A percentile compares a stretch with the other conserved stretches of the same genome.
Evolutionary conservation across 2,797 vertebrate genomes (phyloP).

Genomic region (Coendou prehensilis): DNA sequence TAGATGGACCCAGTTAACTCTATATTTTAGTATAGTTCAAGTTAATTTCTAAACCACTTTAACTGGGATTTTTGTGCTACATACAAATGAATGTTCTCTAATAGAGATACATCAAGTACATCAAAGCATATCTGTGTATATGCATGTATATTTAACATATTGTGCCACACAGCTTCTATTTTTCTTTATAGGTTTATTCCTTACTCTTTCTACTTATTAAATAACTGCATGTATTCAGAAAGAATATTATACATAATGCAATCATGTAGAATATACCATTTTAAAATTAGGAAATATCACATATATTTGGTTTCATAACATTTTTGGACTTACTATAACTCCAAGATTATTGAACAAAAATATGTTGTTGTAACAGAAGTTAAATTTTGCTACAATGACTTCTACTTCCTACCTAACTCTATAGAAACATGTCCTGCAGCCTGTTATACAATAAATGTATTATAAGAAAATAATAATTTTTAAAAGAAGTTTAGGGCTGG

Average conservation of each 20-base stretch:
- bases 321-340: background rate
- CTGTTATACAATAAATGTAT: background rate
- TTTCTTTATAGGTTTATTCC: background rate
- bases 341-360: background rate
- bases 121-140: background rate
- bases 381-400: background rate
- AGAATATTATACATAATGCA: background rate
- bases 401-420: background rate
- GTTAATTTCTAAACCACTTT: background rate
- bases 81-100: background rate
- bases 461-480: background rate
- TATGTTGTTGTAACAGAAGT: background rate
- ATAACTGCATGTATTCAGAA: background rate
- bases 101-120: background rate
- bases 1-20: constrained; percentile 78
- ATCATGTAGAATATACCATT: background rate
- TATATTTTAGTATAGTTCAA: constrained; percentile 71
- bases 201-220: background rate
- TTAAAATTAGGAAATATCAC: background rate
- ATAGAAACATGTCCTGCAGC: background rate
- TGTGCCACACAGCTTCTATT: background rate
- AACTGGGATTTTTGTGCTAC: background rate
- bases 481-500: background rate
- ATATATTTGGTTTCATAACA: background rate
- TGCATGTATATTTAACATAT: background rate